Conservation (phyloP, 2,888 invertebrate species). For the Mythimna ferrago region DNA sequence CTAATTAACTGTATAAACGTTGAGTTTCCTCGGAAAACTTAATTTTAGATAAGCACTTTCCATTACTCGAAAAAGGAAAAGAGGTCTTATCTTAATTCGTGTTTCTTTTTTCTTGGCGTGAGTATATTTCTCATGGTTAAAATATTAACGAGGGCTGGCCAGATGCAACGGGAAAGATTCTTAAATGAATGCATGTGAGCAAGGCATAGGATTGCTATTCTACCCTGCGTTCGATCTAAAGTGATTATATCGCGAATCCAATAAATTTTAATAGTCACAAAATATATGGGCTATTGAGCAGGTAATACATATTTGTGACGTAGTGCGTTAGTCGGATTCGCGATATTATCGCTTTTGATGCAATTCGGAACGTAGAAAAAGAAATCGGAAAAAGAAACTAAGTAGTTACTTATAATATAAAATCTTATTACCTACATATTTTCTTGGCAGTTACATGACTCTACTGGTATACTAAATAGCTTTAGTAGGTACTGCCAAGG, state of each 20-base stretch:
- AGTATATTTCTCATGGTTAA: conserved; percentile 34
- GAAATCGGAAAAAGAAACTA: no score
- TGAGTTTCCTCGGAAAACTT: conserved; percentile 47
- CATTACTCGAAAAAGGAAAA: conserved; percentile 41
- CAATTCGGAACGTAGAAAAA: no score
- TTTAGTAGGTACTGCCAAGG: conserved; percentile 9
- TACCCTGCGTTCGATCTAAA: no score
- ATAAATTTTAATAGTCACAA: no score
- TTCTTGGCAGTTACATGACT: neutral
- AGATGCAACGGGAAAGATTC: conserved; percentile 26
- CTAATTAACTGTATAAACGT: conserved; percentile 58
- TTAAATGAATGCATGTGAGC: conserved; percentile 34
- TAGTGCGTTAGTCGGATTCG: no score
- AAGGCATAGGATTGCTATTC: neutral
- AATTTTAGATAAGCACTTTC: conserved; percentile 60
- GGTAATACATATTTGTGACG: no score
- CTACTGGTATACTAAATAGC: neutral
- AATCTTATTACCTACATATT: neutral
- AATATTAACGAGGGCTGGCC: conserved; percentile 28
- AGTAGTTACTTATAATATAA: neutral
- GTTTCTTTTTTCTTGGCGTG: conserved; percentile 31
- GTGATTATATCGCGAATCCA: no score
- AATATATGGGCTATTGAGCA: no score
- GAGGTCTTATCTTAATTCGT: conserved; percentile 34
- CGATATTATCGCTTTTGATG: no score